Evolutionary conservation across 2,113 vertebrate species (phyloP), one percentile per base, ranked within the genome.

Genomic region (Sylvietta virens): DNA sequence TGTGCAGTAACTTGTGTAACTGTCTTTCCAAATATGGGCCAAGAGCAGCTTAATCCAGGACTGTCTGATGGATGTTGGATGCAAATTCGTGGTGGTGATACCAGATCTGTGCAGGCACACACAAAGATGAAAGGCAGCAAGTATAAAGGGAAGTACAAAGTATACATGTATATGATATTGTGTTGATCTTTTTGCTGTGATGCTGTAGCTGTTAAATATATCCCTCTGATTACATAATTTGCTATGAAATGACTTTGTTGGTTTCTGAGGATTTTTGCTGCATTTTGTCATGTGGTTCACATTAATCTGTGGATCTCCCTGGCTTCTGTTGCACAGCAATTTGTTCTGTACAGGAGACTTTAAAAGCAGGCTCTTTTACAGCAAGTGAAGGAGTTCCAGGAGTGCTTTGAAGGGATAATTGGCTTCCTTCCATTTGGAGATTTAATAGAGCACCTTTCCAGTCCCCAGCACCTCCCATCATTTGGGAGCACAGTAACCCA

Each of bases 401-500:
- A 74, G 71, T 53, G 61, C 76, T 84, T 86, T 92, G 87, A 86
- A 88, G 76, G 60, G 64, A 74, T 92, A 96, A 90, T 93, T 92
- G 79, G 76, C 88, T 90, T 95, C 69, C 48, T 92, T 83, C 90
- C 88, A 67, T 81, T 64, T 89, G 82, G 88, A 76, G 64, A 83
- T 88, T 94, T 90, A 83, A 73, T 24, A 60, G 80, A 92, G 82
- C 79, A 88, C 85, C 82, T 78, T 81, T 54, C 60, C 57, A 66
- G 86, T 67, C 45, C 50, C 44, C 81, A 79, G 67, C 76, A 88
- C 60, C 64, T 88, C 67, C 47, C 15, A 7, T 80, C 76, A n/a
- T 92, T 90, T 94, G 67, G 47, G 53, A 90, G 90, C 93, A 86
- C 74, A 78, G 90, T 95, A 92, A 94, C 90, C 60, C 37, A 8